Evolutionary conservation across 1,140 invertebrate species (phyloP).

Genomic region (Penaeus japonicus): DNA sequence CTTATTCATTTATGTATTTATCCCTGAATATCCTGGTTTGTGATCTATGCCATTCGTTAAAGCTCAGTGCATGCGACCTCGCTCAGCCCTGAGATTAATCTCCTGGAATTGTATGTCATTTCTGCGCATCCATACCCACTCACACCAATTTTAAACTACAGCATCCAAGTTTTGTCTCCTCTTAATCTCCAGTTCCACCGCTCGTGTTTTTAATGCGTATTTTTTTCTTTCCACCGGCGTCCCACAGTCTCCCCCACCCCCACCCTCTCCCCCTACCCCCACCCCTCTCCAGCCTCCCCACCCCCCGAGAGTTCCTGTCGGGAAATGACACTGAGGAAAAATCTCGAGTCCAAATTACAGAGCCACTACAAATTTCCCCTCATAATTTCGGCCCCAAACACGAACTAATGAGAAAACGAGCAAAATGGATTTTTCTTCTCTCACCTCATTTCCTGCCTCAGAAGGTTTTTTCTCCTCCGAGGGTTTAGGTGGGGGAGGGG

Average conservation of each 20-base stretch:
- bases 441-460: constrained; percentile 47
- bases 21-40: too few relatives aligned
- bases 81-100: too few relatives aligned
- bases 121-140: too few relatives aligned
- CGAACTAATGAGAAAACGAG: constrained; percentile 54
- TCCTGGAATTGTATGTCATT: too few relatives aligned
- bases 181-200: neutral
- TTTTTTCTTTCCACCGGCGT: neutral
- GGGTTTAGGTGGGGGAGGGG: too few relatives aligned
- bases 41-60: too few relatives aligned
- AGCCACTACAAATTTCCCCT: constrained; percentile 51
- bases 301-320: constrained; percentile 18
- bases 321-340: constrained; percentile 24
- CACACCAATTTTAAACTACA: neutral
- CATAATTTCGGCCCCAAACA: constrained; percentile 48
- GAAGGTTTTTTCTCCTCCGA: constrained; percentile 39
- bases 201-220: neutral
- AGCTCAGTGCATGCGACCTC: too few relatives aligned
- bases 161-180: neutral
- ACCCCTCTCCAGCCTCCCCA: neutral
- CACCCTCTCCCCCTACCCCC: neutral
- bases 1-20: too few relatives aligned
- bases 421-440: constrained; percentile 53
- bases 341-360: constrained; percentile 40
- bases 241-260: neutral